phyloP scores from a whole-genome alignment of 2,888 invertebrate species.

The Fissipunctia ypsillon region DNA sequence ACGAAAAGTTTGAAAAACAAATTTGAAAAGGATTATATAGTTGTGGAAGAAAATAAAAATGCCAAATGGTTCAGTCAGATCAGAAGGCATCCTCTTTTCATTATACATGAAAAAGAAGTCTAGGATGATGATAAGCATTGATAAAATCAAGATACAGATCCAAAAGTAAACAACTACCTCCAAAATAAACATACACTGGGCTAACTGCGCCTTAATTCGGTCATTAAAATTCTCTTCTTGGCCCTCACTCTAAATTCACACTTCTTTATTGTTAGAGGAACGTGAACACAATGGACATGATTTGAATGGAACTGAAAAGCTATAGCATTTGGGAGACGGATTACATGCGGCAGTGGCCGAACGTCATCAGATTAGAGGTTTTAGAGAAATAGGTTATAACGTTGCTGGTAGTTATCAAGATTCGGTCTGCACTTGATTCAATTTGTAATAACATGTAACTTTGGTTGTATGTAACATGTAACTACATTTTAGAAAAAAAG shows the following conservation, averaged over 20 bases:
- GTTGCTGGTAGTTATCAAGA: neutral
- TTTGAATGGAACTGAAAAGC: constrained; percentile 55
- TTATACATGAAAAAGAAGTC: no score
- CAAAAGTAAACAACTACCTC: neutral
- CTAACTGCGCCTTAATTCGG: constrained; percentile 7
- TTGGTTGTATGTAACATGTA: no score
- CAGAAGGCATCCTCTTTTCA: no score
- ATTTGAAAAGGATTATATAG: neutral
- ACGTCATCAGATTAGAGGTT: constrained; percentile 47
- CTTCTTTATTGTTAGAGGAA: constrained; percentile 36
- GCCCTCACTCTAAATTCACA: constrained; percentile 36
- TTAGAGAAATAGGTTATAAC: constrained; percentile 26
- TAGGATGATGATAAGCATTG: no score
- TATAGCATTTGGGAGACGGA: constrained; percentile 34
- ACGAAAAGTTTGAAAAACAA: neutral
- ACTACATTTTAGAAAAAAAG: neutral
- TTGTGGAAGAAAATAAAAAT: neutral
- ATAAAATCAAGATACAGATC: constrained; percentile 6
- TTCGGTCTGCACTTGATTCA: neutral
- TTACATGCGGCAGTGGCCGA: constrained; percentile 24
- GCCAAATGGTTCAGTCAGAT: neutral
- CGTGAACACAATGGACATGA: constrained; percentile 43
- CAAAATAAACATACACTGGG: neutral
- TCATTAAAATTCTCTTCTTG: constrained; percentile 55
- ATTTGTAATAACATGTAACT: neutral